Evolutionary conservation across 2,888 invertebrate species (phyloP), one percentile per base, ranked within the genome.

Genomic region (Nowickia ferox): DNA sequence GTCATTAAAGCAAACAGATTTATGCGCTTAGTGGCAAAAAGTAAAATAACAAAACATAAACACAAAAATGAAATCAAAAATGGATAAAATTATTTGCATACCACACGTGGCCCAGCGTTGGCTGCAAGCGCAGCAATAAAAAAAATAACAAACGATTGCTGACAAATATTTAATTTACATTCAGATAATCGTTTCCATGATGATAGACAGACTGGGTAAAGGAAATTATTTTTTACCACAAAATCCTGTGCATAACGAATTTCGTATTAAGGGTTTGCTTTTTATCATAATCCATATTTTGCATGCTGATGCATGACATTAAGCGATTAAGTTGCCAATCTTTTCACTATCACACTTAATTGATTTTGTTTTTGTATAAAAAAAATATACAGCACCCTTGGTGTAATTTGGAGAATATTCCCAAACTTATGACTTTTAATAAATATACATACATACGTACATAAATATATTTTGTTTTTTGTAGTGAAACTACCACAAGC

Each of bases 1-100:
- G 65, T 76, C 65, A 46, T 57, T 71, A 71, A 71, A 75, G 38
- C 76, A 63, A 83, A 71, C 48, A 65, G 71, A 82, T 57, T 76
- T 76, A 65, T 71, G 42, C 19, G 71, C 48, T 63, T 30, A 61
- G 22, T 51, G 68, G 59, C 59, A 42, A 42, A 40, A 51, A 38
- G 22, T 22, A 38, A 59, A 38, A 59, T n/a, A 8, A 38, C 40
- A 9, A 15, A 22, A 46, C n/a, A n/a, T n/a, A n/a, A n/a, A n/a
- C n/a, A 22, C 9, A 19, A 65, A 46, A 10, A 9, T 15, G 19
- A 44, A 44, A 17, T 9, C 19, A 17, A 59, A 48, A 48, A 40
- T 42, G 19, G 46, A 15, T 6, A 11, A 53, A 55, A 55, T 55
- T 55, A 65, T 79, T 72, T 79, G 71, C 53, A 72, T 65, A 30